Evolutionary conservation across 2,113 vertebrate genomes (phyloP), one percentile per base, ranked within the genome.

Genomic region (Lucifuga dentata): DNA sequence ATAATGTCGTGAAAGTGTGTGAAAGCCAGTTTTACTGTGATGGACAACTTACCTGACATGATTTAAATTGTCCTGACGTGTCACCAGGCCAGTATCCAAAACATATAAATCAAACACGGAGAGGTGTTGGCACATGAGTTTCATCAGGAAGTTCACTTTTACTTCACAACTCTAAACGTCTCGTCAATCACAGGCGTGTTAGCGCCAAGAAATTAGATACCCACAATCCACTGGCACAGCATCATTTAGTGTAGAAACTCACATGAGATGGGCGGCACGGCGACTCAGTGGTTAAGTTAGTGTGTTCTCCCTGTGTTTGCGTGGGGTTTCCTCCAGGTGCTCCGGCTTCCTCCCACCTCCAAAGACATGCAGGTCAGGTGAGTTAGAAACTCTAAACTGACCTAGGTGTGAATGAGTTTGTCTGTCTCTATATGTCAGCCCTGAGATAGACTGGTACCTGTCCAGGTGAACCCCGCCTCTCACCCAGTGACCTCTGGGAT

Each of bases 141-240:
- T 36, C 26, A 43, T 8, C 21, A 77, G 43, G 29, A 76, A 10
- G 40, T 12, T 43, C 23, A 5, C 41, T 71, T 49, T 55, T 35
- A 8, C 11, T 11, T 35, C 10, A 0, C 15, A 13, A 43, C 51
- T 40, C 36, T 35, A 52, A 41, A 71, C 59, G 65, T 46, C 44
- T 66, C 76, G 80, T 85, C 67, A 62, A 74, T 84, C 81, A 73
- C 56, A 57, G 44, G 3, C 69, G 63, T 17, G 29, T 84, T 80
- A 52, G 6, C 36, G 61, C 61, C 71, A 76, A 75, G 35, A 73
- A 68, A 72, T 53, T 1, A 57, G 46, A 75, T 53, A 64, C 52
- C 71, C 53, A 57, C 15, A 57, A 64, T 58, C 8, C 46, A 17
- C 59, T 60, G 75, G 61, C 61, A 45, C 3, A 0, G 11, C n/a